Percentiles rank a stretch among this genome's conserved stretches.
Conservation (phyloP, 1,140 invertebrate species). For the Drosophila micromelanica region DNA sequence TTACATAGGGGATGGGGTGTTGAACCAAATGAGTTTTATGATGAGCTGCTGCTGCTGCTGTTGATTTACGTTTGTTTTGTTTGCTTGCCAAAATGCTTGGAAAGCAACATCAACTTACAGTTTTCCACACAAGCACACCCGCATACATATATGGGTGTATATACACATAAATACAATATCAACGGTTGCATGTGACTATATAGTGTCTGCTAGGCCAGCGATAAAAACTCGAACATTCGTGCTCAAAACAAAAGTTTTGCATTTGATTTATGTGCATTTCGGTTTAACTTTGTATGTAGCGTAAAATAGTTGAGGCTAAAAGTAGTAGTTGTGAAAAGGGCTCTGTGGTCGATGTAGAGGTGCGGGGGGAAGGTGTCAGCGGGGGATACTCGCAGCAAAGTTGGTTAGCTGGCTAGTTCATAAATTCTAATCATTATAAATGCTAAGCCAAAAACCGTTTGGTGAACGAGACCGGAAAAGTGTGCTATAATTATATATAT, state of each 20-base stretch:
- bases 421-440: conserved; percentile 77
- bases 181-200: conserved; percentile 12
- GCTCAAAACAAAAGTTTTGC: conserved; percentile 74
- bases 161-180: background rate
- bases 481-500: conserved; percentile 22
- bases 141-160: conserved; percentile 6
- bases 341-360: background rate
- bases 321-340: conserved; percentile 3
- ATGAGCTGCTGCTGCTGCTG: conserved; percentile 73
- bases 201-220: conserved; percentile 55
- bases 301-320: conserved; percentile 65
- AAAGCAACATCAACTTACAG: conserved; percentile 71
- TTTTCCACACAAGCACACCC: conserved; percentile 42
- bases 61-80: conserved; percentile 81
- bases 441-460: conserved; percentile 39
- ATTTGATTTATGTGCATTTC: conserved; percentile 77
- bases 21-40: conserved; percentile 79
- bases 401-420: conserved; percentile 43
- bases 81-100: conserved; percentile 70
- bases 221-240: conserved; percentile 60
- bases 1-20: conserved; percentile 28
- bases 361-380: background rate
- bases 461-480: conserved; percentile 7
- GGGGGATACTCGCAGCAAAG: conserved; percentile 1
- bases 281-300: conserved; percentile 75